Evolutionary conservation across 2,888 invertebrate species (phyloP).

Genomic region (Smittia aterrima): DNA sequence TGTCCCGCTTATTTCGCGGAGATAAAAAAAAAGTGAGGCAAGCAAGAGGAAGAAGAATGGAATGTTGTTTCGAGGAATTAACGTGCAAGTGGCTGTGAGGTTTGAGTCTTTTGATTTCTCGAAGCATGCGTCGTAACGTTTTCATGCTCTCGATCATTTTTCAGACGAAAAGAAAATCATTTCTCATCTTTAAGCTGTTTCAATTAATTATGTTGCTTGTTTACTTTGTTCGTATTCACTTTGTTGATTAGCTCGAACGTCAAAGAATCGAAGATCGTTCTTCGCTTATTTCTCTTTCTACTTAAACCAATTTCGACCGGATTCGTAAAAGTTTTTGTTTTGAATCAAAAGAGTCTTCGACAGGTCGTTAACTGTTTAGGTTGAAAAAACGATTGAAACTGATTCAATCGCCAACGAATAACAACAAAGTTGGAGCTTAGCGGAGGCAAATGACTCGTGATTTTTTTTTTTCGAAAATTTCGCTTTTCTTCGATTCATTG

Average conservation of each 20-base stretch:
- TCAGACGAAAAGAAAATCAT: neutral
- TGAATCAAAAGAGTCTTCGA: too few relatives aligned
- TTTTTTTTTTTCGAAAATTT: conserved; percentile 1
- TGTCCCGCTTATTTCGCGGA: neutral
- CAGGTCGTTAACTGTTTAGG: too few relatives aligned
- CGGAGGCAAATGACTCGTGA: too few relatives aligned
- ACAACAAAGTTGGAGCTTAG: too few relatives aligned
- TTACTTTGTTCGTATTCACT: neutral
- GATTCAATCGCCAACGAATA: too few relatives aligned
- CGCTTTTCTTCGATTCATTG: neutral
- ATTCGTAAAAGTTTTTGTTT: too few relatives aligned
- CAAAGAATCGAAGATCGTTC: too few relatives aligned
- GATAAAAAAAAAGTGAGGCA: neutral
- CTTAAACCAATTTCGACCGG: too few relatives aligned
- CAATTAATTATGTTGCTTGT: neutral
- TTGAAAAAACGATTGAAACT: too few relatives aligned
- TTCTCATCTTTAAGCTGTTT: neutral
- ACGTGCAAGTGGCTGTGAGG: conserved; percentile 12
- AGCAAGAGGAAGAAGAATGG: neutral
- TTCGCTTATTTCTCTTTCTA: too few relatives aligned
- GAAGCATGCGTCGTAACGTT: neutral
- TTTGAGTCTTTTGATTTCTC: neutral
- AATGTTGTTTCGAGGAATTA: conserved; percentile 19
- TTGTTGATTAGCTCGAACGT: too few relatives aligned
- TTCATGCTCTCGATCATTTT: neutral